phyloP scores from a whole-genome alignment of 2,797 vertebrate species.

The Chiloscyllium punctatum region DNA sequence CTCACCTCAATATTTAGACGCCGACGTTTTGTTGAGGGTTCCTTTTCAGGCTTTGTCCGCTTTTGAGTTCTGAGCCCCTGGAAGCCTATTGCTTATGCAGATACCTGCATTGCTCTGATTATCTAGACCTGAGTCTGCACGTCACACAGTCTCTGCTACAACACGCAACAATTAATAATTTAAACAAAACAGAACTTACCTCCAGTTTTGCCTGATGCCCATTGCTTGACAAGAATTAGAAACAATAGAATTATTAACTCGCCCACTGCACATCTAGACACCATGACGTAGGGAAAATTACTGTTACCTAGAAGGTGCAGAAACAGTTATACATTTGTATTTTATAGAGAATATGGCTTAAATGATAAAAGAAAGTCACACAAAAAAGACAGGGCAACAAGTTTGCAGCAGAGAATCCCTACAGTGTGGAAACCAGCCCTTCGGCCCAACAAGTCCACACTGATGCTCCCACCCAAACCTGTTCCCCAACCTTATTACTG shows the following conservation, averaged over 20 bases:
- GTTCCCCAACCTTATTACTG: no score
- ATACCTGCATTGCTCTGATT: not conserved
- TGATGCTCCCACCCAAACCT: no score
- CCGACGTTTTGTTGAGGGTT: not conserved
- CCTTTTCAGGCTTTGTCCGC: not conserved
- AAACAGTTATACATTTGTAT: no score
- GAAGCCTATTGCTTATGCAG: not conserved
- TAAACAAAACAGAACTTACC: no score
- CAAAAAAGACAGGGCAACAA: not conserved
- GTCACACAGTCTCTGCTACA: not conserved
- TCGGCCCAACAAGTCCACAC: no score
- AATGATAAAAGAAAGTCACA: not conserved
- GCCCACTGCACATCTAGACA: not conserved
- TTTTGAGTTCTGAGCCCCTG: not conserved
- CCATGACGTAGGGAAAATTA: not conserved
- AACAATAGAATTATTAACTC: not conserved
- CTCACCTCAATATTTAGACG: not conserved
- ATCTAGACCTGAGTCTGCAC: not conserved
- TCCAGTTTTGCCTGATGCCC: not conserved
- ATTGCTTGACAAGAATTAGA: not conserved
- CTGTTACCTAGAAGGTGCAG: no score
- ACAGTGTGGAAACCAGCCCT: no score
- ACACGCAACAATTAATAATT: not conserved
- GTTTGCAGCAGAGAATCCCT: no score
- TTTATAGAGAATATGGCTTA: not conserved